These are phyloP conservation scores for Heliconius cydno DNA, from an alignment of 2,888 invertebrate genomes.

Conservation along the genomic window DNA sequence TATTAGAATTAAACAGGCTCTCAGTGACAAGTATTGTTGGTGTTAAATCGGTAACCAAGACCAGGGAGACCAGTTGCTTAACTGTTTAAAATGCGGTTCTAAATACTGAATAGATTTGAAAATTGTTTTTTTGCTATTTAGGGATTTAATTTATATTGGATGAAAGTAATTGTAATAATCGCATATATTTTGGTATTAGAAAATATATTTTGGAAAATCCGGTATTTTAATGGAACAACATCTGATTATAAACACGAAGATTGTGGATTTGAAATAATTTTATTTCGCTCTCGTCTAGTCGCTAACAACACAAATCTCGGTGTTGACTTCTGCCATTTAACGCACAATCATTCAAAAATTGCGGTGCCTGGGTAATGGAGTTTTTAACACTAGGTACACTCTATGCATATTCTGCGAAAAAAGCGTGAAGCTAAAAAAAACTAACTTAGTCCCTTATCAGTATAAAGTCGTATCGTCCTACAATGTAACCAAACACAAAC, in stretches of 20 bases:
- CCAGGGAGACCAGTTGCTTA: not conserved
- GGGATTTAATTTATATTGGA: no score
- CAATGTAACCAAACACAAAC: conserved; percentile 1
- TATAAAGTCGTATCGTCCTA: conserved; percentile 24
- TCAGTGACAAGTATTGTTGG: not conserved
- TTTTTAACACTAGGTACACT: no score
- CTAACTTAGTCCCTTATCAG: no score
- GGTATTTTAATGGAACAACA: no score
- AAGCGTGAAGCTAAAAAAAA: not conserved
- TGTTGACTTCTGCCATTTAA: not conserved
- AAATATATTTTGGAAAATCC: no score
- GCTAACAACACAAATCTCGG: no score
- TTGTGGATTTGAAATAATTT: no score
- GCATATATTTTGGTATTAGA: no score
- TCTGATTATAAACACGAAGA: no score
- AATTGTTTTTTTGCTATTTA: not conserved
- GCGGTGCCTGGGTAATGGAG: no score
- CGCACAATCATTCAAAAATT: not conserved
- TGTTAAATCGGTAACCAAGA: not conserved
- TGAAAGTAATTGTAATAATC: no score
- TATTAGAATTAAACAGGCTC: conserved; percentile 3
- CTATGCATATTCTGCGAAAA: not conserved
- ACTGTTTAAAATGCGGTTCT: not conserved
- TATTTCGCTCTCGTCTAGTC: no score
- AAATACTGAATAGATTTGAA: not conserved